These are phyloP conservation scores for Drosophila gaucha DNA, from an alignment of 2,888 invertebrate genomes.

Conservation along the genomic window DNA sequence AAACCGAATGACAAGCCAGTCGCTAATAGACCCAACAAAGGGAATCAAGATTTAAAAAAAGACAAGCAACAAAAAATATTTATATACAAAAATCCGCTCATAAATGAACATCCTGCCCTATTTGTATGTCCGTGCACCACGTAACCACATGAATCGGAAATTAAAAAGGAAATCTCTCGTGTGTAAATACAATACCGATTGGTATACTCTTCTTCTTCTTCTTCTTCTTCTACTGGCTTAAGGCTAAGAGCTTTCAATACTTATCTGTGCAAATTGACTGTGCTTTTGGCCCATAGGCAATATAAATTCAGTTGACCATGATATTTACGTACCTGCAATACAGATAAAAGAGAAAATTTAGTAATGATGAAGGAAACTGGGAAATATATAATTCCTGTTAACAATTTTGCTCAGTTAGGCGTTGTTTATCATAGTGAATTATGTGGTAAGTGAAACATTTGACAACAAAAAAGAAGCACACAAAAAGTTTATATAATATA, in stretches of 20 bases:
- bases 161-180: slow-evolving; percentile 63
- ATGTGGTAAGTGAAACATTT: too few relatives aligned
- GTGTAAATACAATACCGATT: slow-evolving; percentile 39
- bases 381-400: too few relatives aligned
- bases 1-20: slow-evolving; percentile 8
- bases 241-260: slow-evolving; percentile 47
- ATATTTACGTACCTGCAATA: slow-evolving; percentile 59
- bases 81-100: slow-evolving; percentile 27
- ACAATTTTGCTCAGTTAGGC: too few relatives aligned
- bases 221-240: slow-evolving; percentile 16
- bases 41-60: slow-evolving; percentile 16
- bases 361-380: neutral
- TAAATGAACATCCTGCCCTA: slow-evolving; percentile 33
- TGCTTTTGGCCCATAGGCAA: neutral
- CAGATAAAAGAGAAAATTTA: slow-evolving; percentile 19
- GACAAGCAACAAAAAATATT: slow-evolving; percentile 2
- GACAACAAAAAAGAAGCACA: too few relatives aligned
- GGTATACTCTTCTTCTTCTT: neutral
- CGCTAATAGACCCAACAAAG: slow-evolving; percentile 44
- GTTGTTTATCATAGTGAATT: too few relatives aligned
- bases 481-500: neutral
- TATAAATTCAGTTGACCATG: slow-evolving; percentile 14
- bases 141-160: slow-evolving; percentile 59
- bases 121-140: neutral
- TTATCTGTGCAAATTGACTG: slow-evolving; percentile 53